phyloP scores from a whole-genome alignment of 2,888 invertebrate species.

The Caenorhabditis auriculariae region DNA sequence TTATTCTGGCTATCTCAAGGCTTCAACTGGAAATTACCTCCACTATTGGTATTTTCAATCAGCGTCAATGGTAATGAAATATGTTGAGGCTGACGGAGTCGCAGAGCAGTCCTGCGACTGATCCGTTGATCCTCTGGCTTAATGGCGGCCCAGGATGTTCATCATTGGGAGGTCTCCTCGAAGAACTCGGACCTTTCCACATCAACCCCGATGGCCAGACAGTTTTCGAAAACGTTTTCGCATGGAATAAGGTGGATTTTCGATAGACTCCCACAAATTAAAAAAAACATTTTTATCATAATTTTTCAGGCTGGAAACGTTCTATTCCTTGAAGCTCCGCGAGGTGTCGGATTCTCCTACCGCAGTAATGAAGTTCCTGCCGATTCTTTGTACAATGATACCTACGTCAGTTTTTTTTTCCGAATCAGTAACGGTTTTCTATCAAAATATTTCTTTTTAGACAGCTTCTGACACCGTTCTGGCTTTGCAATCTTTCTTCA shows the following conservation, averaged over 20 bases:
- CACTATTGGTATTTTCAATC: conserved; percentile 65
- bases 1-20: conserved; percentile 66
- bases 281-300: not conserved
- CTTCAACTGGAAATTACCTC: conserved; percentile 59
- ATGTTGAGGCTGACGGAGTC: conserved; percentile 36
- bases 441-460: conserved; percentile 39
- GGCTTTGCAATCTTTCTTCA: conserved; percentile 66
- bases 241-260: conserved; percentile 58
- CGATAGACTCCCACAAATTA: not conserved
- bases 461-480: conserved; percentile 66
- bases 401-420: conserved; percentile 27
- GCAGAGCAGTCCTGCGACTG: conserved; percentile 58
- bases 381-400: conserved; percentile 43
- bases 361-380: conserved; percentile 48
- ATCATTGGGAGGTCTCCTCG: conserved; percentile 65
- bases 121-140: conserved; percentile 65
- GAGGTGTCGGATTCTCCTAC: conserved; percentile 69
- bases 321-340: conserved; percentile 68
- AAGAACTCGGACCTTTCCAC: conserved; percentile 66
- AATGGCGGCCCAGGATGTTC: conserved; percentile 67
- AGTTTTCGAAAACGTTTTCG: conserved; percentile 52
- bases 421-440: not conserved
- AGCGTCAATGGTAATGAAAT: not conserved
- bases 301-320: conserved; percentile 66
- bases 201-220: conserved; percentile 47